Base-by-base conservation (phyloP, 1,140 invertebrate species). In the Pachyrhynchus sulphureomaculatus region DNA sequence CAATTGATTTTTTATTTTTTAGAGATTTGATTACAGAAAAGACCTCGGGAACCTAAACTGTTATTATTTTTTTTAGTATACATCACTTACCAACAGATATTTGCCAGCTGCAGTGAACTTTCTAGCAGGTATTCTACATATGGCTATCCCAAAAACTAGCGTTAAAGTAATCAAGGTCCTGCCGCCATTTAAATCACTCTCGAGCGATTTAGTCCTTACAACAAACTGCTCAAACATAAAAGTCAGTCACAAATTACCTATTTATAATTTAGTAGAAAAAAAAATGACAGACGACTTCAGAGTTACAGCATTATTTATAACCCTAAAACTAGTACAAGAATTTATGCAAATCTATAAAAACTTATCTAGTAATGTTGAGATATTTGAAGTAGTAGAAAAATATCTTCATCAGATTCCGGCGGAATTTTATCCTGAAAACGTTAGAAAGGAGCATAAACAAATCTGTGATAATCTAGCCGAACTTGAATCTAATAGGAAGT, bases 21-120 rank as follows among this genome's bases (percentile, higher is more conserved):
- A n/a, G n/a, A n/a, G n/a, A n/a, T n/a, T n/a, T n/a, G n/a, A n/a
- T n/a, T n/a, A n/a, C n/a, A n/a, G n/a, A n/a, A n/a, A n/a, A n/a
- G n/a, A n/a, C n/a, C n/a, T n/a, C n/a, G n/a, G n/a, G n/a, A n/a
- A n/a, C n/a, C n/a, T n/a, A n/a, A n/a, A n/a, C n/a, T n/a, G n/a
- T n/a, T n/a, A n/a, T n/a, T n/a, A n/a, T n/a, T n/a, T 60, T 67
- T 81, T 85, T 63, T 73, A 89, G 85, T 95, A 89, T 73, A 88
- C 88, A 2, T 68, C 76, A 3, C 74, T 90, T n/a, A 94, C 91
- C 2, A 93, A 93, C 78, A 79, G 92, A 70, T 88, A 87, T 68
- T 77, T 88, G 17, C 92, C 93, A 0, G 83, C 91, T 37, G 84
- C 83, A 0, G 79, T 93, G 9, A 93, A 89, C 75, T 95, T 88